Evolutionary conservation across 2,888 invertebrate genomes (phyloP).

Genomic region (Leptinotarsa tumamoca): DNA sequence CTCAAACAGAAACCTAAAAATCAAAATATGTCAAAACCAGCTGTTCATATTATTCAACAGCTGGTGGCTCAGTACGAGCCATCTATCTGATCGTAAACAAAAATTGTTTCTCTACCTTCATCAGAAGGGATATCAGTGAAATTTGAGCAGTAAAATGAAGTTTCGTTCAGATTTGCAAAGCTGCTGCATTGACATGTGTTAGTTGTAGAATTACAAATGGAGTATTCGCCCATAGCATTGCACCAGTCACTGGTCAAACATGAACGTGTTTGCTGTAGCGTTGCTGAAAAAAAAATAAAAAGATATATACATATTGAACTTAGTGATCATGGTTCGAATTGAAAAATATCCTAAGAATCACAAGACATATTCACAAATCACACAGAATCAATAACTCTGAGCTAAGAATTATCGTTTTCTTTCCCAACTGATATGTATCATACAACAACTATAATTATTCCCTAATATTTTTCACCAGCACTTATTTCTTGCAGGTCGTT

Average conservation of each 20-base stretch:
- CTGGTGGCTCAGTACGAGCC: no score
- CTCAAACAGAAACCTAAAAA: conserved; percentile 46
- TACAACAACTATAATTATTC: no score
- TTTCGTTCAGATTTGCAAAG: conserved; percentile 44
- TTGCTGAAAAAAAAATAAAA: conserved; percentile 46
- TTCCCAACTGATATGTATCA: no score
- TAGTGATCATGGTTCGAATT: not conserved
- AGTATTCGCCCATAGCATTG: conserved; percentile 51
- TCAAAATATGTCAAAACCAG: not conserved
- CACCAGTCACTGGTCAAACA: conserved; percentile 56
- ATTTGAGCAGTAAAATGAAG: not conserved
- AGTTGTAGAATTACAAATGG: conserved; percentile 48
- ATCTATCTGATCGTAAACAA: no score
- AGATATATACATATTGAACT: not conserved
- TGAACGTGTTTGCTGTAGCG: conserved; percentile 47
- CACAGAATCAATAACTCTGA: no score
- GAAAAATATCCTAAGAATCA: not conserved
- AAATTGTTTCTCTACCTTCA: not conserved
- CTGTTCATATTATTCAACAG: not conserved
- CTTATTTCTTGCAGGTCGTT: no score
- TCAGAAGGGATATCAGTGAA: not conserved
- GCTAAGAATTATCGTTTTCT: no score
- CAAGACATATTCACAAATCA: no score
- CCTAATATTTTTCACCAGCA: no score
- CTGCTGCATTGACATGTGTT: conserved; percentile 49